Evolutionary conservation across 2,888 invertebrate genomes (phyloP), one percentile per base, ranked within the genome.

Genomic region (Oxytorus armatus): DNA sequence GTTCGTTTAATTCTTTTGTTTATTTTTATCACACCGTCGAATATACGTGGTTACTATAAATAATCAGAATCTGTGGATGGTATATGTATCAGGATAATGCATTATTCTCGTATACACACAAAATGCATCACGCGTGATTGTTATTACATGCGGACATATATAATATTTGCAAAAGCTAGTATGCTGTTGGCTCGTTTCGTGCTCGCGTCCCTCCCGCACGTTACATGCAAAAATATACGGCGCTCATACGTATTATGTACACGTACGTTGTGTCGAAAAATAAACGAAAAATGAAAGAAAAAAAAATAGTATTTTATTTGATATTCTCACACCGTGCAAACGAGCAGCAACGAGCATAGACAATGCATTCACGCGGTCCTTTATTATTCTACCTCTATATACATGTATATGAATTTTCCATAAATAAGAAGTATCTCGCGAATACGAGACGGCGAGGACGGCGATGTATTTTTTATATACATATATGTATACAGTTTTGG

Each of bases 91-190:
- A 55, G 55, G 68, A 74, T 80, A 82, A 82, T 82, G 82, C 82
- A 68, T 75, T 82, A 82, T 77, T 61, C 82, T 74, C 51, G 74
- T 80, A 47, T 70, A 73, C 61, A 76, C 61, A 55, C 53, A 68
- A 74, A 78, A 68, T 39, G 53, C 78, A 78, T 69, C 68, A 73
- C n/a, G 42, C 61, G 5, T 21, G 21, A 42, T 61, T 65, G 44
- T 77, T 70, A 53, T 77, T 70, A 39, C 49, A 61, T 21, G 42
- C 61, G 23, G 16, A 42, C 29, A 61, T 61, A 14, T 23, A 61
- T 23, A 70, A 66, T 55, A 65, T 49, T 66, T 55, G 63, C 68
- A 25, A 73, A 63, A 36, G 51, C 55, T n/a, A n/a, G 53, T 14
- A 63, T 42, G 21, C 21, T 74, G 11, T 33, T 33, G 51, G 5